Evolutionary conservation across 2,797 vertebrate species (phyloP).

Genomic region (Apogon hyalosoma): DNA sequence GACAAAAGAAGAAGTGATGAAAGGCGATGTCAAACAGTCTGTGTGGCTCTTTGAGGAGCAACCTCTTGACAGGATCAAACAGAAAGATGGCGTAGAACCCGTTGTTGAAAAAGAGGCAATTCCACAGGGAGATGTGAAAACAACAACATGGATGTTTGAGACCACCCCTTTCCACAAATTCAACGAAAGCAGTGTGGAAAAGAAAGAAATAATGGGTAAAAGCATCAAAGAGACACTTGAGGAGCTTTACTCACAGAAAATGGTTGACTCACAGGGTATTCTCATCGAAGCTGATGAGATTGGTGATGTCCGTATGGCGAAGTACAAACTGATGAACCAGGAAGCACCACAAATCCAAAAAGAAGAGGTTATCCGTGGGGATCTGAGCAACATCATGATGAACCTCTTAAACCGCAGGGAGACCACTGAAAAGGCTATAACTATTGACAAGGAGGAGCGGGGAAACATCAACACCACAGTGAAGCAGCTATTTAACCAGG

Average conservation of each 20-base stretch:
- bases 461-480: slow-evolving; percentile 90
- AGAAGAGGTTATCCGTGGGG: slow-evolving; percentile 89
- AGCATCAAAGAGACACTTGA: slow-evolving; percentile 91
- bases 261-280: slow-evolving; percentile 91
- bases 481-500: slow-evolving; percentile 88
- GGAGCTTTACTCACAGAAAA: slow-evolving; percentile 90
- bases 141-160: slow-evolving; percentile 95
- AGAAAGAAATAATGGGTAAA: slow-evolving; percentile 89
- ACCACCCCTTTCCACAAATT: slow-evolving; percentile 90
- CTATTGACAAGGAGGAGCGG: slow-evolving; percentile 88
- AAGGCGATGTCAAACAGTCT: slow-evolving; percentile 92
- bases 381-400: slow-evolving; percentile 92
- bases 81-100: slow-evolving; percentile 77
- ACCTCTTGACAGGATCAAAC: slow-evolving; percentile 89
- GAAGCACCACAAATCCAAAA: slow-evolving; percentile 90
- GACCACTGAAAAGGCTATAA: slow-evolving; percentile 81
- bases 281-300: slow-evolving; percentile 93
- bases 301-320: slow-evolving; percentile 93
- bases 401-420: slow-evolving; percentile 89
- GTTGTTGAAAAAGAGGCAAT: slow-evolving; percentile 86
- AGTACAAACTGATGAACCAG: slow-evolving; percentile 92
- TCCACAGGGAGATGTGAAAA: slow-evolving; percentile 90
- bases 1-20: slow-evolving; percentile 90
- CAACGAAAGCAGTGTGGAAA: slow-evolving; percentile 86
- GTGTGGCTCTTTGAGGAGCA: slow-evolving; percentile 97